Evolutionary conservation across 2,888 invertebrate species (phyloP), one percentile per base, ranked within the genome.

Genomic region (Mylabris sibirica): DNA sequence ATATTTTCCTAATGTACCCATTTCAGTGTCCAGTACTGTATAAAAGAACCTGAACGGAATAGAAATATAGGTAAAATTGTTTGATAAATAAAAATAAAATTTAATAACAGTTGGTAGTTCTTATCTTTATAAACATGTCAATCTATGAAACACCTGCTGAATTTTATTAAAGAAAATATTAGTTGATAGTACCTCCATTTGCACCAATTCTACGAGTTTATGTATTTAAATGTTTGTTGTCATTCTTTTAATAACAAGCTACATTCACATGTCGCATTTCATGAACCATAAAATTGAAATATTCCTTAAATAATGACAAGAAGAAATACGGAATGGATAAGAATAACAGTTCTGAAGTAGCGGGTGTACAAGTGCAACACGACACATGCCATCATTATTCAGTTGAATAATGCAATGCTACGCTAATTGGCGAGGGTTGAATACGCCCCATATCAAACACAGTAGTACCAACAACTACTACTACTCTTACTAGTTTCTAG

Each of bases 311-410:
- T 11, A 49, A 49, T 5, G 20, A 49, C 20, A 20, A 49, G 30
- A 30, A 30, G 30, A 30, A 30, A 3, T 30, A 30, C 30, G 30
- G 30, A n/a, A 30, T 30, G 30, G 30, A 30, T 30, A 30, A 30
- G 30, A 30, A 30, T 30, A 20, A 9, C 49, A 6, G 6, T 53
- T 22, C 53, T 49, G 20, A 49, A 20, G 20, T 49, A 49, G 49
- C 53, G 14, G 22, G 80, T 82, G 80, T 82, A 81, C 83, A 83
- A 83, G 83, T 84, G 81, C 81, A 82, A 82, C 79, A 80, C 81
- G 83, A 84, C 83, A 84, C 83, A 82, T 82, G 83, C 82, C 82
- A 81, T 83, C 84, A 83, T 84, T 83, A 84, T 84, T 82, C 79
- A 77, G 77, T 76, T 77, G 82, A 81, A 83, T 83, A 82, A 83